Evolutionary conservation across 2,888 invertebrate species (phyloP).

Genomic region (Drosophila flavopinicola): DNA sequence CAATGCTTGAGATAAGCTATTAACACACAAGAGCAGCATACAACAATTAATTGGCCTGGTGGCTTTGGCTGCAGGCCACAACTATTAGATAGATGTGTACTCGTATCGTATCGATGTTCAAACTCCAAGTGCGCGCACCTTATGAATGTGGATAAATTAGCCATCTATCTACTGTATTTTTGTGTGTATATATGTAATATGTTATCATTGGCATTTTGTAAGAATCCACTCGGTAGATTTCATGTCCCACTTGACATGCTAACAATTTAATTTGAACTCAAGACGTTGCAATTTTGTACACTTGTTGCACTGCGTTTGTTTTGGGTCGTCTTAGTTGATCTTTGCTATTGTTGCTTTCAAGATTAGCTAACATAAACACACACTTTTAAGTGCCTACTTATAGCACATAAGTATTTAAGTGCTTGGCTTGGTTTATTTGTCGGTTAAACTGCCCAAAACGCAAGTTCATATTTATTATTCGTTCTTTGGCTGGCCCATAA

Average conservation of each 20-base stretch:
- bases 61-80: constrained; percentile 26
- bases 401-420: constrained; percentile 13
- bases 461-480: constrained; percentile 6
- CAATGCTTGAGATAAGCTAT: constrained; percentile 36
- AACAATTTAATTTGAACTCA: constrained; percentile 80
- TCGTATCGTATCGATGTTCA: constrained; percentile 16
- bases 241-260: constrained; percentile 80
- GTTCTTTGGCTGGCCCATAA: constrained; percentile 1
- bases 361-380: constrained; percentile 42
- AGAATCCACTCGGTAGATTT: constrained; percentile 68
- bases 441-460: neutral
- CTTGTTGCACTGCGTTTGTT: constrained; percentile 20
- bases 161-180: neutral
- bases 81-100: constrained; percentile 45
- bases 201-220: constrained; percentile 52
- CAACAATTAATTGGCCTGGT: constrained; percentile 54
- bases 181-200: no score
- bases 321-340: constrained; percentile 40
- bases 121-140: constrained; percentile 20
- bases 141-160: constrained; percentile 30
- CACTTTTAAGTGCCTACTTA: constrained; percentile 2
- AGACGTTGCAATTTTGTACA: constrained; percentile 59
- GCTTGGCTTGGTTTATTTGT: constrained; percentile 4
- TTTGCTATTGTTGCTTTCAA: constrained; percentile 8
- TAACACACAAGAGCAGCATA: constrained; percentile 39